A percentile compares a stretch with the other conserved stretches of the same genome.
Evolutionary conservation across 2,797 vertebrate species (phyloP).

Genomic region (Peromyscus attwateri): DNA sequence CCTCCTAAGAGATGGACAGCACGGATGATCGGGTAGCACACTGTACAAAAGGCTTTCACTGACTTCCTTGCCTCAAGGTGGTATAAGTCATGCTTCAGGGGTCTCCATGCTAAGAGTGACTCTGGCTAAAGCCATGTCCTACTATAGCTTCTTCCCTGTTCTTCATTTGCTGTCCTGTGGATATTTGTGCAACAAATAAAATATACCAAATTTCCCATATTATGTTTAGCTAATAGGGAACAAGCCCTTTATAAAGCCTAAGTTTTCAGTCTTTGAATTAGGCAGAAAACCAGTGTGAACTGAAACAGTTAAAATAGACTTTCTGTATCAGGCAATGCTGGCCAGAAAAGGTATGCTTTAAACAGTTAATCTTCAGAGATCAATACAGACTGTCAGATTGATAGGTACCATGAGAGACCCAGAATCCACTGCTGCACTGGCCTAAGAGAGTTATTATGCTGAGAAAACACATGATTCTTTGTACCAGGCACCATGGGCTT

Average conservation of each 20-base stretch:
- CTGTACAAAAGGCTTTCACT: neutral
- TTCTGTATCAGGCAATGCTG: neutral
- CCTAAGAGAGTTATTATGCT: constrained; percentile 29
- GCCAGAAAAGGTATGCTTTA: constrained; percentile 23
- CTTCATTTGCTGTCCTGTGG: neutral
- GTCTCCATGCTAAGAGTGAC: neutral
- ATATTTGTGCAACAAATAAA: neutral
- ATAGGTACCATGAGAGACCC: constrained; percentile 2
- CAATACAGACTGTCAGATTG: constrained; percentile 60
- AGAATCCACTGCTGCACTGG: constrained; percentile 21
- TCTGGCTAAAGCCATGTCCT: neutral
- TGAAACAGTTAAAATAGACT: neutral
- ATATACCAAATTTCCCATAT: neutral
- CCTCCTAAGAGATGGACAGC: neutral
- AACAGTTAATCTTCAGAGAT: constrained; percentile 66
- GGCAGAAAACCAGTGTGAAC: neutral
- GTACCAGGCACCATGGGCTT: neutral
- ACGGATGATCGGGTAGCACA: neutral
- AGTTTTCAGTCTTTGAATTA: constrained; percentile 8
- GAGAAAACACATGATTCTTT: constrained; percentile 48
- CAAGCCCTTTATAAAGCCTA: neutral
- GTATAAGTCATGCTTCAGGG: neutral
- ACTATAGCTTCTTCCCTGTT: neutral
- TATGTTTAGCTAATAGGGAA: neutral
- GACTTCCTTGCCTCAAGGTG: neutral